Percentiles rank a stretch among this genome's conserved stretches.
phyloP scores from a whole-genome alignment of 2,797 vertebrate species.

The Pangasius larnaudii region DNA sequence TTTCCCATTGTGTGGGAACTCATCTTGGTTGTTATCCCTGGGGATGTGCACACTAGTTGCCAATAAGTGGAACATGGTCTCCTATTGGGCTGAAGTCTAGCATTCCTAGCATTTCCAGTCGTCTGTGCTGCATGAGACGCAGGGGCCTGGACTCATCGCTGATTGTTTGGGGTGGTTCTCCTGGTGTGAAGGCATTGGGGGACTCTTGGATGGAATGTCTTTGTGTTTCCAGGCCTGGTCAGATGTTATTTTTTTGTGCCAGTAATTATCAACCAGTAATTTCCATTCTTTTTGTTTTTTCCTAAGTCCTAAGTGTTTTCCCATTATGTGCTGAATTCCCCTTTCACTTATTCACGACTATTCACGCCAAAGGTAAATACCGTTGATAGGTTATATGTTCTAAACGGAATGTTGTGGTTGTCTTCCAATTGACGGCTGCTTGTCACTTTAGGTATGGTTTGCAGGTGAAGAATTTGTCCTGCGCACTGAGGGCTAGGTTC shows the following conservation, averaged over 20 bases:
- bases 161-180: slow-evolving; percentile 68
- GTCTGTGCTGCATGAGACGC: slow-evolving; percentile 73
- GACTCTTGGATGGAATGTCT: slow-evolving; percentile 74
- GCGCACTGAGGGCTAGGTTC: slow-evolving; percentile 55
- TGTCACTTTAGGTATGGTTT: slow-evolving; percentile 52
- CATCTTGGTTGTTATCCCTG: slow-evolving; percentile 77
- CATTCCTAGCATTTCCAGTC: slow-evolving; percentile 84
- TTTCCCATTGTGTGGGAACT: slow-evolving; percentile 82
- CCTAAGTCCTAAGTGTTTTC: slow-evolving; percentile 7
- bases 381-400: slow-evolving; percentile 39
- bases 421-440: slow-evolving; percentile 55
- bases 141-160: slow-evolving; percentile 69
- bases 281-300: not conserved
- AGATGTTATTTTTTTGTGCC: slow-evolving; percentile 28
- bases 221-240: slow-evolving; percentile 65
- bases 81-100: slow-evolving; percentile 82
- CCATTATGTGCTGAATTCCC: not conserved
- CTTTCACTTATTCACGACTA: slow-evolving; percentile 29
- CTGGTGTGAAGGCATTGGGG: slow-evolving; percentile 63
- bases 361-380: slow-evolving; percentile 12
- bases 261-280: slow-evolving; percentile 34
- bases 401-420: slow-evolving; percentile 52
- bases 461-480: slow-evolving; percentile 61
- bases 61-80: slow-evolving; percentile 85
- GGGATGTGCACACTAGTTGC: slow-evolving; percentile 74